Percentiles rank a stretch among this genome's conserved stretches.
Conservation (phyloP, 2,888 invertebrate genomes). For the Hoplodrina blanda region DNA sequence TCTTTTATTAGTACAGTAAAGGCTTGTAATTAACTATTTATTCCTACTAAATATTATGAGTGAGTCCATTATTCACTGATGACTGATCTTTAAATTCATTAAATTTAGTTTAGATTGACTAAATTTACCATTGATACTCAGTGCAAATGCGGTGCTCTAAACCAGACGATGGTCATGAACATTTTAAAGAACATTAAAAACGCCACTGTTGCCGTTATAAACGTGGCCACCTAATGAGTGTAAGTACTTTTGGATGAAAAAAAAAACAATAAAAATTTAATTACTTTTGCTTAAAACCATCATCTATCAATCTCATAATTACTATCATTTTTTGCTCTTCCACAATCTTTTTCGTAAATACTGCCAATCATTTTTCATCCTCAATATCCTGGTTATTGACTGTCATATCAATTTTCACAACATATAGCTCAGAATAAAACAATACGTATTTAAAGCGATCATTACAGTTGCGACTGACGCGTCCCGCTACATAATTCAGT, state of each 20-base stretch:
- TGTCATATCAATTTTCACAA: slow-evolving; percentile 54
- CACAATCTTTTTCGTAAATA: slow-evolving; percentile 10
- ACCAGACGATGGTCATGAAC: no score
- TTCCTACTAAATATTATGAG: neutral
- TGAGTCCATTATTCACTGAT: neutral
- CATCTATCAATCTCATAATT: neutral
- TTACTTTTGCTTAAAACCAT: no score
- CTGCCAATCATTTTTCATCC: slow-evolving; percentile 32
- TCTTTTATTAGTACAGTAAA: neutral
- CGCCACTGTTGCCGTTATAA: no score
- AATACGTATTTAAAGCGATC: slow-evolving; percentile 63
- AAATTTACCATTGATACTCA: no score
- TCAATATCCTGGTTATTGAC: slow-evolving; percentile 36
- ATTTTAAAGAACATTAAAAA: no score
- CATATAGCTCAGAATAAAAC: slow-evolving; percentile 56
- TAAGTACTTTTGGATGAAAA: no score
- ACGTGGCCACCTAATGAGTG: no score
- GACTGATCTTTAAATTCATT: neutral
- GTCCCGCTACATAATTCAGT: slow-evolving; percentile 72
- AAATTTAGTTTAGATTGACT: neutral
- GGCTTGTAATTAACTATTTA: neutral
- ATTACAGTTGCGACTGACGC: slow-evolving; percentile 64
- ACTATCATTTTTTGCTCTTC: neutral
- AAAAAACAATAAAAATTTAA: no score
- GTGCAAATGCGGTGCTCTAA: no score